Conservation (phyloP, 2,888 invertebrate genomes). For the Drosophila vallismaia region DNA sequence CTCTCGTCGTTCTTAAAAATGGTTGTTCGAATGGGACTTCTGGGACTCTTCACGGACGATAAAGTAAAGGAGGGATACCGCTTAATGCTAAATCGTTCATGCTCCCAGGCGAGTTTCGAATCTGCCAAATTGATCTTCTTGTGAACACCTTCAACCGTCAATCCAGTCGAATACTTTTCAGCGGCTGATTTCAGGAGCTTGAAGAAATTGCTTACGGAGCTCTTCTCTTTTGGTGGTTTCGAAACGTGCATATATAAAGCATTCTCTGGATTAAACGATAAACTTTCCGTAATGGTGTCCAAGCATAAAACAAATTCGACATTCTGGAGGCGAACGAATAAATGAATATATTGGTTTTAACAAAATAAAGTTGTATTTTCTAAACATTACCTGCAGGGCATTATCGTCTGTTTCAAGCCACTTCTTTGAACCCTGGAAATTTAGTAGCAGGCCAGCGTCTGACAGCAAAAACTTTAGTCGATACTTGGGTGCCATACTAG, state of each 20-base stretch:
- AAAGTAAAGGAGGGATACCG: slow-evolving; percentile 96
- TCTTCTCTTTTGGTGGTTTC: slow-evolving; percentile 95
- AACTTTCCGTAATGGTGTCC: slow-evolving; percentile 89
- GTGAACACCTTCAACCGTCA: slow-evolving; percentile 89
- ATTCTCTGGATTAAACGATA: slow-evolving; percentile 69
- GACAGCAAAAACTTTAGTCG: slow-evolving; percentile 94
- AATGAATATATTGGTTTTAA: background rate
- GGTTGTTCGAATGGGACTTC: slow-evolving; percentile 80
- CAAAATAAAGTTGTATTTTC: background rate
- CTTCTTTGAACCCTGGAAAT: slow-evolving; percentile 97
- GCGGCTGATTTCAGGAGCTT: slow-evolving; percentile 87
- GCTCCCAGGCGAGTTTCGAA: slow-evolving; percentile 95
- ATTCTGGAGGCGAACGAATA: slow-evolving; percentile 85
- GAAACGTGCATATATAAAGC: slow-evolving; percentile 95
- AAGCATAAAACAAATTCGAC: slow-evolving; percentile 95
- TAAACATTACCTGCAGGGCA: slow-evolving; percentile 87
- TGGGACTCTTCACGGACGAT: slow-evolving; percentile 87
- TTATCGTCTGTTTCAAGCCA: slow-evolving; percentile 91
- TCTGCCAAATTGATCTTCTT: slow-evolving; percentile 99
- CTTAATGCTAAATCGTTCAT: slow-evolving; percentile 97
- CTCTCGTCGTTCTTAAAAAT: slow-evolving; percentile 79
- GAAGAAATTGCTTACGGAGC: slow-evolving; percentile 88
- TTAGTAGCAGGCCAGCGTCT: slow-evolving; percentile 94
- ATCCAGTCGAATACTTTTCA: slow-evolving; percentile 83
- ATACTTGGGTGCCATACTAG: slow-evolving; percentile 89